phyloP scores from a whole-genome alignment of 1,140 invertebrate species.

The Trinorchestia longiramus region DNA sequence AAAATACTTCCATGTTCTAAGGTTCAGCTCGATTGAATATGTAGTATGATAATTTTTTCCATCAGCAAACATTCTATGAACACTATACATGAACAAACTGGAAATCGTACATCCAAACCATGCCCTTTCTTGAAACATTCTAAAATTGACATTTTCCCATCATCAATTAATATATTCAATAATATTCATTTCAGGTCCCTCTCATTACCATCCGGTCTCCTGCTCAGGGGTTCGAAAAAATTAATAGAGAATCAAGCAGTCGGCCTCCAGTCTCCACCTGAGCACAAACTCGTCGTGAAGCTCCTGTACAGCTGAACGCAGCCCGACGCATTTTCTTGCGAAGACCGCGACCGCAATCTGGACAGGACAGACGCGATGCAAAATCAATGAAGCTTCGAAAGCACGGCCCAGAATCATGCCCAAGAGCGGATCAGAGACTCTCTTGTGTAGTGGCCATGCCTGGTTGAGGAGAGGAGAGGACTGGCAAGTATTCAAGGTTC shows the following conservation, averaged over 20 bases:
- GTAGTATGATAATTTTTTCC: too few species aligned
- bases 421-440: background rate
- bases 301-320: background rate
- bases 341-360: background rate
- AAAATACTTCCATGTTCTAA: too few species aligned
- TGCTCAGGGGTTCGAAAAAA: background rate
- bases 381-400: constrained; percentile 9
- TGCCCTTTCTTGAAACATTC: too few species aligned
- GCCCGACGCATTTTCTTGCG: background rate
- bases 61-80: too few species aligned
- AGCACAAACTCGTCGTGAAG: background rate
- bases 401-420: background rate
- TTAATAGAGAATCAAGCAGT: background rate
- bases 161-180: too few species aligned
- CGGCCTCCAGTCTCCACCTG: background rate
- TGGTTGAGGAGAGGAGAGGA: background rate
- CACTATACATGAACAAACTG: too few species aligned
- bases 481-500: too few species aligned
- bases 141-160: too few species aligned
- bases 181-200: too few species aligned
- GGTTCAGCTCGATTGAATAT: too few species aligned
- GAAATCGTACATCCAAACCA: too few species aligned
- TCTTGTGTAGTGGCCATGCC: background rate
- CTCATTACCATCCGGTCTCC: background rate
- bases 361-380: background rate